A percentile compares a stretch with the other conserved stretches of the same genome.
Evolutionary conservation across 2,888 invertebrate genomes (phyloP).

Genomic region (Aphodius sticticus): DNA sequence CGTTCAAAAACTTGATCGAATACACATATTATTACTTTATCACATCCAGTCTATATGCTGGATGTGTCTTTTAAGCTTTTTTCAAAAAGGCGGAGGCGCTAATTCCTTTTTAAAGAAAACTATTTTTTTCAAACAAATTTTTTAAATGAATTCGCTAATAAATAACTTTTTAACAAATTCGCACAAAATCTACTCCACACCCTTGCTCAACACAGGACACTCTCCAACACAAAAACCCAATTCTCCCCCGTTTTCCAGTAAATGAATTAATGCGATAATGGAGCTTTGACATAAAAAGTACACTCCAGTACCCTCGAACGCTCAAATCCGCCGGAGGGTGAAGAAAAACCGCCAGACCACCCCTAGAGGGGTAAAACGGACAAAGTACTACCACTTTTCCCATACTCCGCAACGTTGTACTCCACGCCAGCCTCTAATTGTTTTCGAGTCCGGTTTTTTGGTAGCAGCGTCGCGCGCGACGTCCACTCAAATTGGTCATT

Average conservation of each 20-base stretch:
- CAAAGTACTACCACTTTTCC: slow-evolving; percentile 5
- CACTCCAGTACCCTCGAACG: not conserved
- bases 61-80: no score
- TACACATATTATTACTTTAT: not conserved
- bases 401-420: slow-evolving; percentile 17
- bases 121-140: no score
- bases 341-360: not conserved
- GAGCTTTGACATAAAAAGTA: not conserved
- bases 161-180: no score
- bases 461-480: not conserved
- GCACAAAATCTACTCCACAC: no score
- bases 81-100: no score
- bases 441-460: not conserved
- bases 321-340: slow-evolving; percentile 13
- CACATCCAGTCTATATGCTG: no score
- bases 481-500: slow-evolving; percentile 4
- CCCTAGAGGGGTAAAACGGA: not conserved
- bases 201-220: no score
- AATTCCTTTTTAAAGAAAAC: no score
- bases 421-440: slow-evolving; percentile 11
- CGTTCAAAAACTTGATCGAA: not conserved
- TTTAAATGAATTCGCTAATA: no score
- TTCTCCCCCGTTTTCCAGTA: not conserved
- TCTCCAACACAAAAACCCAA: no score
- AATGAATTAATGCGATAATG: not conserved